These are phyloP conservation scores for Xyrichtys novacula DNA, from an alignment of 2,797 vertebrate genomes.

Conservation along the genomic window DNA sequence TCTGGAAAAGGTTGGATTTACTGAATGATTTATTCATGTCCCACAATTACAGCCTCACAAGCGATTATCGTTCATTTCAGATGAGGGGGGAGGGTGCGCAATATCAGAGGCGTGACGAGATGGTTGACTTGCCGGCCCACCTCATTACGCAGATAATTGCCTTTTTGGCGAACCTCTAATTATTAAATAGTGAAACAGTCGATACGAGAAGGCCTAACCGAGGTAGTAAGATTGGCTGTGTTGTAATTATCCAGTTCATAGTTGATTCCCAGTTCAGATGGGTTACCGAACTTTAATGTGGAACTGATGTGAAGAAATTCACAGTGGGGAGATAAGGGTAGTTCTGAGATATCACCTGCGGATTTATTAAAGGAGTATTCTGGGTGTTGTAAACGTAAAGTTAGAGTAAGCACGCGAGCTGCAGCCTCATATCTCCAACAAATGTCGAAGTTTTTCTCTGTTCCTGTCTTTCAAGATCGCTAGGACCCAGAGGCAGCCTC, in stretches of 20 bases:
- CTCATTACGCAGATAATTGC: slow-evolving; percentile 64
- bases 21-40: slow-evolving; percentile 56
- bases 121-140: slow-evolving; percentile 54
- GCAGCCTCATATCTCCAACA: slow-evolving; percentile 17
- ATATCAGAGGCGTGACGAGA: slow-evolving; percentile 60
- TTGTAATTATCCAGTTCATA: neutral
- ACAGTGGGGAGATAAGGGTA: neutral
- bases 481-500: slow-evolving; percentile 80
- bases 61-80: slow-evolving; percentile 57
- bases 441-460: slow-evolving; percentile 24
- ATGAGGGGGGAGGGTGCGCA: slow-evolving; percentile 16
- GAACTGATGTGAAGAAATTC: neutral
- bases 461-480: slow-evolving; percentile 55
- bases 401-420: slow-evolving; percentile 11
- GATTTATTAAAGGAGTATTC: slow-evolving; percentile 1
- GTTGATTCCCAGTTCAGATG: slow-evolving; percentile 1
- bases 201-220: slow-evolving; percentile 17
- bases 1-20: slow-evolving; percentile 31
- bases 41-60: slow-evolving; percentile 53
- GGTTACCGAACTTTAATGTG: slow-evolving; percentile 7
- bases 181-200: slow-evolving; percentile 46
- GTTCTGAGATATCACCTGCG: neutral
- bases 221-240: slow-evolving; percentile 12
- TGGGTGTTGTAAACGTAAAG: slow-evolving; percentile 21
- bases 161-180: slow-evolving; percentile 50